phyloP scores from a whole-genome alignment of 2,888 invertebrate genomes.

The Folsomia manolachei region DNA sequence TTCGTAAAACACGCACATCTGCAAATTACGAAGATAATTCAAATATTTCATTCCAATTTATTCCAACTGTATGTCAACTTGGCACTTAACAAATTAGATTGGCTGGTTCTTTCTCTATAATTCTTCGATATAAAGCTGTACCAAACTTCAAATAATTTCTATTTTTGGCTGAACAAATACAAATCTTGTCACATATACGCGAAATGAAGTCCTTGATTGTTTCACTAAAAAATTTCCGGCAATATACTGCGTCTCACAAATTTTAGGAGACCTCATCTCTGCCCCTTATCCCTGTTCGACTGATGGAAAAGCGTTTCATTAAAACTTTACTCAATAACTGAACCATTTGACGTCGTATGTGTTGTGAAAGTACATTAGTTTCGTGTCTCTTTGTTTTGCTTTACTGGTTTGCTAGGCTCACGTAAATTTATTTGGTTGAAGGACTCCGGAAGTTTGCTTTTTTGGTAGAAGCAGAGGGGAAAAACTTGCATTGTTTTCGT shows the following conservation, averaged over 20 bases:
- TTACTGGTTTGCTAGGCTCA: background rate
- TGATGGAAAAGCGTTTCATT: background rate
- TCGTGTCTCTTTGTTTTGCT: background rate
- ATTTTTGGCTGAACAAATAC: too few species aligned
- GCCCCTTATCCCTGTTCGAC: too few species aligned
- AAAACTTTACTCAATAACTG: background rate
- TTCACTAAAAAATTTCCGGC: too few species aligned
- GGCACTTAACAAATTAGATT: too few species aligned
- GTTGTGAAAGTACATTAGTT: background rate
- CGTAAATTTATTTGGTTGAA: constrained; percentile 15
- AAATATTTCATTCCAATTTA: background rate
- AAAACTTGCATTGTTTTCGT: constrained; percentile 5
- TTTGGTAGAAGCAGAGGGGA: constrained; percentile 18
- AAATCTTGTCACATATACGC: too few species aligned
- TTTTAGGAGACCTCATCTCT: too few species aligned
- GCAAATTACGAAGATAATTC: background rate
- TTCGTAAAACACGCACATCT: background rate
- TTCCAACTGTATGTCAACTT: too few species aligned
- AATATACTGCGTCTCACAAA: background rate
- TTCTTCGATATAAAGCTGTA: too few species aligned
- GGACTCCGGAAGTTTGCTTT: constrained; percentile 39
- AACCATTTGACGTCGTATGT: background rate
- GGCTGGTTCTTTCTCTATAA: too few species aligned
- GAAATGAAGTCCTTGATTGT: background rate
- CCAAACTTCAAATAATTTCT: too few species aligned